Percentiles rank a stretch among this genome's conserved stretches.
phyloP scores from a whole-genome alignment of 2,113 vertebrate genomes.

The Dasyurus viverrinus region DNA sequence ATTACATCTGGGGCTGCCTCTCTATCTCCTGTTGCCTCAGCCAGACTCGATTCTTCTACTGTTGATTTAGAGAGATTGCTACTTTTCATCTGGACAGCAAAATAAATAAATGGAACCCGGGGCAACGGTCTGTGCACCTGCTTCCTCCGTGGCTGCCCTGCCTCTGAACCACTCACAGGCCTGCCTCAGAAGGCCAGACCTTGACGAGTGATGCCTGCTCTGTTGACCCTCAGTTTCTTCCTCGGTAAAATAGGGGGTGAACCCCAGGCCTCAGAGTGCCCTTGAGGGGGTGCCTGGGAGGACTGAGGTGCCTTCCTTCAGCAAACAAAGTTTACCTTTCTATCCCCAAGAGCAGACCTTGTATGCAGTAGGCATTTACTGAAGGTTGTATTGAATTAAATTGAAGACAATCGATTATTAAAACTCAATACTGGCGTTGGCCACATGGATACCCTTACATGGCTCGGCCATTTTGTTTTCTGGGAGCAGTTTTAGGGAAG shows the following conservation, averaged over 20 bases:
- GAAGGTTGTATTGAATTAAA: background rate
- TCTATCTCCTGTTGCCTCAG: background rate
- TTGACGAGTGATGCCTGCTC: background rate
- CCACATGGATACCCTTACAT: background rate
- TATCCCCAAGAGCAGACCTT: background rate
- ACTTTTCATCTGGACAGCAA: conserved; percentile 17
- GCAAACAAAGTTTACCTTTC: no score
- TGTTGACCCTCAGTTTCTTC: background rate
- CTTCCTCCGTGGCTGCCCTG: background rate
- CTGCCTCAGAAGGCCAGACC: background rate
- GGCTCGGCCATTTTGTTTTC: background rate
- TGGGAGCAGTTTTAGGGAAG: no score
- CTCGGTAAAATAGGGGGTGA: background rate
- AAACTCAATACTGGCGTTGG: background rate
- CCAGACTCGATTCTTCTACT: background rate
- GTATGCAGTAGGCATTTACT: no score
- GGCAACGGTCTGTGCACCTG: background rate
- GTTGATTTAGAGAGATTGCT: conserved; percentile 29
- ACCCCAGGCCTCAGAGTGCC: background rate
- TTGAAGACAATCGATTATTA: background rate
- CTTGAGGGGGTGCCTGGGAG: background rate
- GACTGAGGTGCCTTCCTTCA: no score
- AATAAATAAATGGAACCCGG: conserved; percentile 28
- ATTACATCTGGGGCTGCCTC: background rate
- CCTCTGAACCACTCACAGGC: background rate